A percentile compares a stretch with the other conserved stretches of the same genome.
These are phyloP conservation scores for Odocoileus hemionus DNA, from an alignment of 2,113 vertebrate species.

Conservation along the genomic window DNA sequence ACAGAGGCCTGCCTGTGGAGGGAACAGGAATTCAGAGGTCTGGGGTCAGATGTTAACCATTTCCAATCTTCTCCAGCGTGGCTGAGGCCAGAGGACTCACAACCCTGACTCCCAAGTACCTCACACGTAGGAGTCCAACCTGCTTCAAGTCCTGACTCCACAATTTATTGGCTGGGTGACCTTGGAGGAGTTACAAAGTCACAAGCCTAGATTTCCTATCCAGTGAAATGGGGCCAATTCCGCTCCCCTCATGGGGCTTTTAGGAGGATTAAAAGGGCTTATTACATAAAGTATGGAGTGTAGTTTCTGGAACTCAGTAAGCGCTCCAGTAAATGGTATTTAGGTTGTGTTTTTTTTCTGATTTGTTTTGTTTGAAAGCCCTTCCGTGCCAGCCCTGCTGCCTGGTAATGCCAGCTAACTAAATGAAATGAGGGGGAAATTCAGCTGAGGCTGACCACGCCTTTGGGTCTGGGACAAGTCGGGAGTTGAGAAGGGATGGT, in stretches of 20 bases:
- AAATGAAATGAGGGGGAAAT: not conserved
- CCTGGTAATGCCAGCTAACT: not conserved
- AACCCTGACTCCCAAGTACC: not conserved
- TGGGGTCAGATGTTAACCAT: slow-evolving; percentile 59
- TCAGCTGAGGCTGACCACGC: not conserved
- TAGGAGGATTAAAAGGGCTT: slow-evolving; percentile 56
- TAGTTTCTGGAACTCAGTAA: slow-evolving; percentile 41
- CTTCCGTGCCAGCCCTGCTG: not conserved
- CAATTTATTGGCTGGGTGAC: not conserved
- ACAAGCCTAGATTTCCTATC: slow-evolving; percentile 24
- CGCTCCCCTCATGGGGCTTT: not conserved
- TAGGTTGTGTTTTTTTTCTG: not conserved
- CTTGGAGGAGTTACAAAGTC: not conserved
- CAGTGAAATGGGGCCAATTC: slow-evolving; percentile 18
- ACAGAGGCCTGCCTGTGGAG: slow-evolving; percentile 48
- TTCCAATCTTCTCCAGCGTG: slow-evolving; percentile 30
- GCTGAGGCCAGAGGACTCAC: not conserved
- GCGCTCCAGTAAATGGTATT: slow-evolving; percentile 11
- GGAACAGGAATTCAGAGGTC: slow-evolving; percentile 41
- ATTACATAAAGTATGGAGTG: slow-evolving; percentile 12
- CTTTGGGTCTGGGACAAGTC: not conserved
- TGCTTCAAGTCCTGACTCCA: slow-evolving; percentile 13
- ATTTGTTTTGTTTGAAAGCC: not conserved
- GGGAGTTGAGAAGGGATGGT: not conserved
- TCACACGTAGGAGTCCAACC: not conserved